Base-by-base conservation (phyloP, 1,140 invertebrate genomes). In the Drosophila ananassae region DNA sequence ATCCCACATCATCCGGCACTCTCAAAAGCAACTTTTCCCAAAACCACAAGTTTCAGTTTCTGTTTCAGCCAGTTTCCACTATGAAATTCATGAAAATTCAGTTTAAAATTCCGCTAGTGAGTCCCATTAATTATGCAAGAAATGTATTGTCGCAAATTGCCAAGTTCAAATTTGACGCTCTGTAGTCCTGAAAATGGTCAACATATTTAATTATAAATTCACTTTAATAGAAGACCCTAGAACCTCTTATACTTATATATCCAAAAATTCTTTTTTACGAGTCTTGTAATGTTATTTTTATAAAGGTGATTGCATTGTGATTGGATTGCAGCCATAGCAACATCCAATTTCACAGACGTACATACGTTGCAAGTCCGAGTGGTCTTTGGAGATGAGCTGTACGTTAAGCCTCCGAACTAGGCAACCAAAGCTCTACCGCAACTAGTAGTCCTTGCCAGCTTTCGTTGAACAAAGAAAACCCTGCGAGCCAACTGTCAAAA, bases 401-500 rank as follows among this genome's bases (percentile, higher is more conserved):
- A 37, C 12, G 10, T 37, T 37, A 37, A 37, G 34, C 34, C 34
- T 4, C 10, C 10, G 4, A 37, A 37, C 34, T 37, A 12, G 34
- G 10, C 34, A 12, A 1, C 34, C 10, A 37, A 57, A 30, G 7
- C 3, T 8, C 1, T 8, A 48, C 39, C 55, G 25, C 34, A 37
- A 37, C 34, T 37, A 10, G 34, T 37, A 37, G 34, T 37, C 34
- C 34, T 37, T 37, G 34, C 34, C 34, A 28, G 25, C 34, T 56
- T 9, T 32, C 10, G 2, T 17, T 10, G 10, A 53, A 17, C 28
- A 34, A 54, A 24, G 61, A 28, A 46, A 77, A 77, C 64, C 56
- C 79, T 80, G 72, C 56, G 53, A 25, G 24, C 41, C 41, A 69
- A 75, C 79, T 84, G 72, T 84, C 72, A 59, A 72, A 85, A 79